These are phyloP conservation scores for Mesorhabditis spiculigera DNA, from an alignment of 2,888 invertebrate species.

Conservation along the genomic window DNA sequence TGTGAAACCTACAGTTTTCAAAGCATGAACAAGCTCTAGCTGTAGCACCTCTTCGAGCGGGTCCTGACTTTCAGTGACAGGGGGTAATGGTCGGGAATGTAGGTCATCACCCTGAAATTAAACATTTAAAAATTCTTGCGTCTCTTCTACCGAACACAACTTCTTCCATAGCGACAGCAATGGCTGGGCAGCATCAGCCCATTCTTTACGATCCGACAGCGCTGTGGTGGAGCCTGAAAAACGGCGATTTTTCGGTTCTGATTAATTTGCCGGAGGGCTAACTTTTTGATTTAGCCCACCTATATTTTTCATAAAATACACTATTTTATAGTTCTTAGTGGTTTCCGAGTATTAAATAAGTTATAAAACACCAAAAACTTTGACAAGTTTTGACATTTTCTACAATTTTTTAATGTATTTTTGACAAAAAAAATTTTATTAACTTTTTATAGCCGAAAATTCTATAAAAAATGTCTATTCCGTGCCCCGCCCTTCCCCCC, in stretches of 20 bases:
- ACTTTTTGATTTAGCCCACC: neutral
- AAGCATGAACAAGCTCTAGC: conserved; percentile 68
- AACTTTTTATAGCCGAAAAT: too few species aligned
- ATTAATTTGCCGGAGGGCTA: too few species aligned
- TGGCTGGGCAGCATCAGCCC: conserved; percentile 70
- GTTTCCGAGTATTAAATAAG: conserved; percentile 12
- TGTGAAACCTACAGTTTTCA: conserved; percentile 63
- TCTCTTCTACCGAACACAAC: conserved; percentile 61
- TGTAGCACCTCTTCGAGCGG: conserved; percentile 68
- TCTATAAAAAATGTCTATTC: too few species aligned
- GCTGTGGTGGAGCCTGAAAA: conserved; percentile 54
- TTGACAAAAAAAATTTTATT: too few species aligned
- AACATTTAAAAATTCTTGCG: neutral
- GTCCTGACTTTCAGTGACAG: conserved; percentile 55
- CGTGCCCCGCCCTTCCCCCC: too few species aligned
- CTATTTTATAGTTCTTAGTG: neutral
- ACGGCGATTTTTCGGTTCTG: neutral
- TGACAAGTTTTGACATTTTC: too few species aligned
- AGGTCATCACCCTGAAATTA: neutral
- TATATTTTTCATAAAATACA: neutral
- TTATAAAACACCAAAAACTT: neutral
- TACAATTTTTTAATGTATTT: too few species aligned
- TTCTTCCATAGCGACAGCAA: conserved; percentile 81
- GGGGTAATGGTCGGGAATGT: conserved; percentile 12
- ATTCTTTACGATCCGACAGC: conserved; percentile 64